phyloP scores from a whole-genome alignment of 2,113 vertebrate species.

The Hippocampus guttulatus region DNA sequence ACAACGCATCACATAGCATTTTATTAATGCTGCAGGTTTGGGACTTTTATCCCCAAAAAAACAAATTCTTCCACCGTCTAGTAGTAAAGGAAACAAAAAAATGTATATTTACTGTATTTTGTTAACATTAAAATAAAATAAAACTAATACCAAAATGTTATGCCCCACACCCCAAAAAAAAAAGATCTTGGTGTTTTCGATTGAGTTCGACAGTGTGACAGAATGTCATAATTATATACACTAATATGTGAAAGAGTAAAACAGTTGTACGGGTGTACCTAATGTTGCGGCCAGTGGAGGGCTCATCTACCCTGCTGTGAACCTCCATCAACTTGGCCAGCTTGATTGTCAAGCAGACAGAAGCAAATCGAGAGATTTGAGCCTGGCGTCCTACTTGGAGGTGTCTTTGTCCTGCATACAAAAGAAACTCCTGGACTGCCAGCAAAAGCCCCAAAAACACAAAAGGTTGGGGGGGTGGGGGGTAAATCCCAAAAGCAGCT shows the following conservation, averaged over 20 bases:
- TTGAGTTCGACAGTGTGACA: no score
- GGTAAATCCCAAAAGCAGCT: slow-evolving; percentile 25
- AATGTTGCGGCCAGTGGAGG: neutral
- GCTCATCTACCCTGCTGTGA: neutral
- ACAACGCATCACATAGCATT: no score
- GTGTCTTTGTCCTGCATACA: slow-evolving; percentile 37
- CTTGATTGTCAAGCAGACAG: neutral
- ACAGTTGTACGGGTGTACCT: neutral
- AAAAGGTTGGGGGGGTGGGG: neutral
- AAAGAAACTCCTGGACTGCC: slow-evolving; percentile 42
- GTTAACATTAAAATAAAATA: no score
- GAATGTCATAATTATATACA: no score
- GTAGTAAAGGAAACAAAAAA: no score
- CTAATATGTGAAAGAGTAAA: no score
- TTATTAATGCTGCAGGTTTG: no score
- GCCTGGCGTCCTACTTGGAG: slow-evolving; percentile 42
- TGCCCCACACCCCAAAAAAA: neutral
- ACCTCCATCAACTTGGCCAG: neutral
- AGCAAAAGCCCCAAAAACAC: slow-evolving; percentile 50
- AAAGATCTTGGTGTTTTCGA: no score
- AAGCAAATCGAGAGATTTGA: neutral
- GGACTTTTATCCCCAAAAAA: no score
- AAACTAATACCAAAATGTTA: neutral
- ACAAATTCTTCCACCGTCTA: no score
- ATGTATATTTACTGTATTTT: no score